These are phyloP conservation scores for Drosophila neoperkinsi DNA, from an alignment of 2,888 invertebrate genomes.

Conservation along the genomic window DNA sequence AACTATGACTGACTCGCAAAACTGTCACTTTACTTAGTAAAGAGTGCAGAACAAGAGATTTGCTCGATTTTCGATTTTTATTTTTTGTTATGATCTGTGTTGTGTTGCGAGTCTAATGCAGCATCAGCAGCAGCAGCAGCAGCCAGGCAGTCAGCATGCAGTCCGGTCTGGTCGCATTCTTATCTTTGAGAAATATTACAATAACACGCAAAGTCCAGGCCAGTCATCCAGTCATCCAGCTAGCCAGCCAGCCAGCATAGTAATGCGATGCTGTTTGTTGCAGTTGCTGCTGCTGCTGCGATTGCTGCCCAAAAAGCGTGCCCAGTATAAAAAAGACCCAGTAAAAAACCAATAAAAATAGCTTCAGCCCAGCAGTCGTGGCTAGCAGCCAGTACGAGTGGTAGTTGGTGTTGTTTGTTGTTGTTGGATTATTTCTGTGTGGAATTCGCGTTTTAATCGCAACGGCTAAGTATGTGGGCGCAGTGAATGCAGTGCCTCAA, in stretches of 20 bases:
- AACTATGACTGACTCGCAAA: slow-evolving; percentile 47
- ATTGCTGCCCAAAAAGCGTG: slow-evolving; percentile 35
- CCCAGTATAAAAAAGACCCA: slow-evolving; percentile 2
- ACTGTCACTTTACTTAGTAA: slow-evolving; percentile 62
- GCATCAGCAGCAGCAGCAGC: slow-evolving; percentile 32
- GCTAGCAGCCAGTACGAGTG: slow-evolving; percentile 24
- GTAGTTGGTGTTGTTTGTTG: slow-evolving; percentile 16
- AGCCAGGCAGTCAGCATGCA: slow-evolving; percentile 29
- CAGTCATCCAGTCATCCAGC: slow-evolving; percentile 25
- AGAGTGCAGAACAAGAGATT: slow-evolving; percentile 48
- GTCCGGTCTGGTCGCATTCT: slow-evolving; percentile 83
- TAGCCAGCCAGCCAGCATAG: slow-evolving; percentile 33
- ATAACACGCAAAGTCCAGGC: slow-evolving; percentile 84
- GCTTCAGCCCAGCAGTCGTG: slow-evolving; percentile 21
- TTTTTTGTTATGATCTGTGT: slow-evolving; percentile 67
- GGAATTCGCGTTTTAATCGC: slow-evolving; percentile 48
- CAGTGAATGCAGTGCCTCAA: slow-evolving; percentile 7
- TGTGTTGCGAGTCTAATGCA: slow-evolving; percentile 32
- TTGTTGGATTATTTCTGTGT: slow-evolving; percentile 18
- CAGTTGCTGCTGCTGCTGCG: slow-evolving; percentile 20
- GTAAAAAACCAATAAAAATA: slow-evolving; percentile 29
- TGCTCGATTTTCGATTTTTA: slow-evolving; percentile 36
- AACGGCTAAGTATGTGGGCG: slow-evolving; percentile 38
- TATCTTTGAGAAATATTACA: slow-evolving; percentile 85
- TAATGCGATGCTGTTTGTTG: slow-evolving; percentile 20